Conservation (phyloP, 1,140 invertebrate genomes). For the Drosophila saltans region DNA sequence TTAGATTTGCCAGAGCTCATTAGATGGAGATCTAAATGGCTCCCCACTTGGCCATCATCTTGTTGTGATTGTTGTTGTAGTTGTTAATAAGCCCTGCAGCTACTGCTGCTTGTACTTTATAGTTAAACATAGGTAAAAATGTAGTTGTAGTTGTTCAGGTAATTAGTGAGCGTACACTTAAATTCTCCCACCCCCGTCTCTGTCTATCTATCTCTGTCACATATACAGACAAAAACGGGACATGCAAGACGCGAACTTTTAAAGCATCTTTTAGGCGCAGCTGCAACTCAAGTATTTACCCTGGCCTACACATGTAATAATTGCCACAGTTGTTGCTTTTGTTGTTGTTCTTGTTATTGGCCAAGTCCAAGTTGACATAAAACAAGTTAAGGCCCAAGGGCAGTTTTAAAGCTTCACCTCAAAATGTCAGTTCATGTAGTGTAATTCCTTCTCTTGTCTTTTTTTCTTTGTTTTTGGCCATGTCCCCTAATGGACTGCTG, state of each 20-base stretch:
- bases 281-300: constrained; percentile 67
- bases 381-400: constrained; percentile 70
- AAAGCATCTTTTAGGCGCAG: constrained; percentile 74
- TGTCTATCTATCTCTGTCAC: constrained; percentile 2
- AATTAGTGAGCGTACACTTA: constrained; percentile 52
- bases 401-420: constrained; percentile 69
- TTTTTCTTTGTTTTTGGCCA: constrained; percentile 29
- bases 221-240: constrained; percentile 14
- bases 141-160: constrained; percentile 33
- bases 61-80: constrained; percentile 13
- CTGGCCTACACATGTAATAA: constrained; percentile 54
- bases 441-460: constrained; percentile 14
- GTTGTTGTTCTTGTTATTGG: constrained; percentile 11
- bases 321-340: constrained; percentile 55
- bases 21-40: constrained; percentile 27
- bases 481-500: constrained; percentile 47
- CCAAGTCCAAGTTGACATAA: constrained; percentile 69
- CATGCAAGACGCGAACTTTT: constrained; percentile 46
- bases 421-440: constrained; percentile 32
- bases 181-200: neutral
- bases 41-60: constrained; percentile 60
- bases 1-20: neutral
- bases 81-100: constrained; percentile 52
- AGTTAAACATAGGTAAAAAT: neutral
- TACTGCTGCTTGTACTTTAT: constrained; percentile 18